Evolutionary conservation across 2,113 vertebrate genomes (phyloP).

Genomic region (Tetrao urogallus): DNA sequence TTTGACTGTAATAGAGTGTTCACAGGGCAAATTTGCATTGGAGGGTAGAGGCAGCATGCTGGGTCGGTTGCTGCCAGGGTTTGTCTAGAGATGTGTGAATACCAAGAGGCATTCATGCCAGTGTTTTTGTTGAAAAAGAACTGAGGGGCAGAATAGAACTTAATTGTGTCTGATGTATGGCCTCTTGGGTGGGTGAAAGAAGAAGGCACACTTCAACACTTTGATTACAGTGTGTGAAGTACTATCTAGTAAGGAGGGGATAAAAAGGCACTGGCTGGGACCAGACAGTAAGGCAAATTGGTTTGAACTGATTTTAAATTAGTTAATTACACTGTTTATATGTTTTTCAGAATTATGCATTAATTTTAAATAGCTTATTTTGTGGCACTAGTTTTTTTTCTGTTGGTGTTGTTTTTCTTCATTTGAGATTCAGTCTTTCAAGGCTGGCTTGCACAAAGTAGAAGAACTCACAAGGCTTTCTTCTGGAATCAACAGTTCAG

Average conservation of each 20-base stretch:
- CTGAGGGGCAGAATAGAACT: background rate
- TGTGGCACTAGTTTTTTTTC: background rate
- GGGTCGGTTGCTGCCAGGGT: background rate
- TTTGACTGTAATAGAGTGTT: background rate
- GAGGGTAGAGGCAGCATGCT: rapidly evolving
- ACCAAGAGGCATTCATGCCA: rapidly evolving
- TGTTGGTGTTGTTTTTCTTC: background rate
- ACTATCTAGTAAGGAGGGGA: background rate
- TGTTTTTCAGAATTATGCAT: background rate
- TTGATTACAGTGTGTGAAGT: background rate
- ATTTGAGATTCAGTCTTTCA: background rate
- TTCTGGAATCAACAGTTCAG: background rate
- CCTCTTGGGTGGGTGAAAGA: background rate
- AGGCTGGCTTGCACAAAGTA: background rate
- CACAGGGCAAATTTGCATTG: rapidly evolving
- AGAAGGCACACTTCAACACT: background rate
- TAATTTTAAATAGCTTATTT: background rate
- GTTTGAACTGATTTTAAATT: background rate
- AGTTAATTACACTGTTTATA: background rate
- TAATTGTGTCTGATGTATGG: background rate
- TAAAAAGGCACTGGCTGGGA: background rate
- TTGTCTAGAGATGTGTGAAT: background rate
- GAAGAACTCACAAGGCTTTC: background rate
- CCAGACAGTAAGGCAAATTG: background rate
- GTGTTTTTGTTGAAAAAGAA: background rate